Evolutionary conservation across 2,888 invertebrate genomes (phyloP).

Genomic region (Nomada ruficornis): DNA sequence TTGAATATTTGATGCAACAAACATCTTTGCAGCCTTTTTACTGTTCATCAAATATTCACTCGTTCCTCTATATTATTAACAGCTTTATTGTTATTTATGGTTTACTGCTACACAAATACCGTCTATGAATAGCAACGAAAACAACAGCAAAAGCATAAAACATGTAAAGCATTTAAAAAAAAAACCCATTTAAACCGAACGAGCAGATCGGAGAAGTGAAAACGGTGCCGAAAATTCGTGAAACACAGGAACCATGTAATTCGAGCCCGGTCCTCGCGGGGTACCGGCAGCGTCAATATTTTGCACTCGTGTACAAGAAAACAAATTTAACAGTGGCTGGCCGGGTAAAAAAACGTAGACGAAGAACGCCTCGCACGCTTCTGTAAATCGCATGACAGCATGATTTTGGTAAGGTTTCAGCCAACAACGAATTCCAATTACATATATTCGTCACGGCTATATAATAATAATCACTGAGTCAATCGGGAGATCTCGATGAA

Average conservation of each 20-base stretch:
- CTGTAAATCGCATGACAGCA: slow-evolving; percentile 59
- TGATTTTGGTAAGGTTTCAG: slow-evolving; percentile 62
- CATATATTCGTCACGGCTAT: slow-evolving; percentile 13
- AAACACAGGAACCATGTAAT: slow-evolving; percentile 23
- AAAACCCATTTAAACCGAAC: not conserved
- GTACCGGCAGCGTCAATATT: slow-evolving; percentile 34
- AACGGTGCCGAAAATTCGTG: slow-evolving; percentile 16
- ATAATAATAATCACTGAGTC: slow-evolving; percentile 15
- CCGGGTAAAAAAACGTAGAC: slow-evolving; percentile 23
- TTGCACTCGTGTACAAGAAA: not conserved
- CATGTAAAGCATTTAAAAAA: not conserved
- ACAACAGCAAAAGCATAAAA: not conserved
- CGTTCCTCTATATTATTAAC: slow-evolving; percentile 11
- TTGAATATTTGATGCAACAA: not conserved
- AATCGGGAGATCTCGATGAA: not conserved
- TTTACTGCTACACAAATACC: not conserved
- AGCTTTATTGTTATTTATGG: not conserved
- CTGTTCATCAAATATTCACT: slow-evolving; percentile 1
- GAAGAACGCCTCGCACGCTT: slow-evolving; percentile 34
- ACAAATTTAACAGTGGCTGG: not conserved
- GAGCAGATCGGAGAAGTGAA: not conserved
- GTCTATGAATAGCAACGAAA: not conserved
- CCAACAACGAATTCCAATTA: slow-evolving; percentile 40
- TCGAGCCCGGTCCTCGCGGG: slow-evolving; percentile 7
- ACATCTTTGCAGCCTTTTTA: not conserved